Evolutionary conservation across 2,113 vertebrate genomes (phyloP), one percentile per base, ranked within the genome.

Genomic region (Triplophysa dalaica): DNA sequence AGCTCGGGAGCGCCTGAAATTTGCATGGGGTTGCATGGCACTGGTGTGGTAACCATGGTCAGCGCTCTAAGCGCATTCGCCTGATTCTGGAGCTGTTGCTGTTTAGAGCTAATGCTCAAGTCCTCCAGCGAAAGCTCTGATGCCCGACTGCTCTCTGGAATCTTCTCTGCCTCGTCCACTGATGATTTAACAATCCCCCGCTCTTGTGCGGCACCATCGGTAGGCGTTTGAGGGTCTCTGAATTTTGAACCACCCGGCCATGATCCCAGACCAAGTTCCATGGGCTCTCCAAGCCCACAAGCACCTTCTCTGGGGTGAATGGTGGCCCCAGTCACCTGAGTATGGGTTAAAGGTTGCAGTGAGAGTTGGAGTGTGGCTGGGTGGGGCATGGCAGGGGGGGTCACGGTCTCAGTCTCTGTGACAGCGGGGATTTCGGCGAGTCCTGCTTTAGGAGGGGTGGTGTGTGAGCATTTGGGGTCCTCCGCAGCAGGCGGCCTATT

Each of bases 81-180:
- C 64, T 86, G 82, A 24, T 70, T 76, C 68, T n/a, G 82, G 62
- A 88, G 88, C 75, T 78, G 87, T 76, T 83, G 90, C 75, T 92
- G 93, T 1, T 94, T 93, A 8, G 95, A 92, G 75, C 97, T 98
- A 87, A 99, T 99, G 79, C 96, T 99, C 2, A 99, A 91, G 63
- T 98, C 98, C 85, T 98, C 97, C 80, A 99, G 90, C 29, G 98
- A 99, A 16, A 99, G 92, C 73, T 99, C 98, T 0, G 95, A 70
- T 60, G 94, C 89, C 73, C 95, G 88, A 86, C 87, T 91, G 67
- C 82, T 86, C 80, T 98, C 96, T 0, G 86, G 80, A 60, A 72
- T 88, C 79, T 90, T 94, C 70, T 95, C 95, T 78, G 89, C 92
- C 0, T 86, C 38, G 43, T 81, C 90, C n/a, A 80, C 72, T 0